Conservation (phyloP, 1,140 invertebrate species). For the Brachystomella parvula region DNA sequence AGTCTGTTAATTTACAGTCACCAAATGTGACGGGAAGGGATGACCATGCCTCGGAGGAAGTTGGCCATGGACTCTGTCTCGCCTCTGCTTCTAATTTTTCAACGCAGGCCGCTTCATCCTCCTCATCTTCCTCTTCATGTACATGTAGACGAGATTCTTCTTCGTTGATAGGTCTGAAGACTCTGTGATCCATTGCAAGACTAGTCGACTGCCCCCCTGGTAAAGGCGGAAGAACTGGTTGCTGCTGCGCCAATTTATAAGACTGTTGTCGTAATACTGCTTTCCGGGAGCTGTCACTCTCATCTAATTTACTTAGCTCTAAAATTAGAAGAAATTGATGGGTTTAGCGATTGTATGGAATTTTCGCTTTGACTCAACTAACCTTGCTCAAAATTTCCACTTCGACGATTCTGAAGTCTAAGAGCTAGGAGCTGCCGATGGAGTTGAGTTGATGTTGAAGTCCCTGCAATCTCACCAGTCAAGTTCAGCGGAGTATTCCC, state of each 20-base stretch:
- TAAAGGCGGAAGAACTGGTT: conserved; percentile 44
- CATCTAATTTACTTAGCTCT: conserved; percentile 19
- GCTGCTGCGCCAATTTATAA: conserved; percentile 65
- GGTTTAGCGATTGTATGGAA: neutral
- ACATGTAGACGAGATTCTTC: conserved; percentile 35
- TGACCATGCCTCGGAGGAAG: conserved; percentile 27
- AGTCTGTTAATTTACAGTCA: conserved; percentile 37
- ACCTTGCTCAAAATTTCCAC: conserved; percentile 34
- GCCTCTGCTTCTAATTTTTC: neutral
- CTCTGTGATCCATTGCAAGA: conserved; percentile 20
- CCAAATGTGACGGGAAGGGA: conserved; percentile 33
- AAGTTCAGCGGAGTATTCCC: neutral
- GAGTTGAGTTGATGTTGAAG: conserved; percentile 21
- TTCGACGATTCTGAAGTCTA: conserved; percentile 28
- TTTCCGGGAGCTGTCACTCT: conserved; percentile 19
- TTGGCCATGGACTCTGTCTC: conserved; percentile 24
- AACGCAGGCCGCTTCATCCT: conserved; percentile 4
- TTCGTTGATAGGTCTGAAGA: conserved; percentile 39
- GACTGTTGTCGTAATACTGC: conserved; percentile 62
- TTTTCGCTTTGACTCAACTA: neutral
- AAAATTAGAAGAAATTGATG: neutral
- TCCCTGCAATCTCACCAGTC: neutral
- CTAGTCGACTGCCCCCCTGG: conserved; percentile 31
- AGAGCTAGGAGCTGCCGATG: conserved; percentile 35
- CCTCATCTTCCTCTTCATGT: conserved; percentile 36